Percentiles rank a stretch among this genome's conserved stretches.
phyloP scores from a whole-genome alignment of 2,797 vertebrate genomes.

The Prunella strophiata region DNA sequence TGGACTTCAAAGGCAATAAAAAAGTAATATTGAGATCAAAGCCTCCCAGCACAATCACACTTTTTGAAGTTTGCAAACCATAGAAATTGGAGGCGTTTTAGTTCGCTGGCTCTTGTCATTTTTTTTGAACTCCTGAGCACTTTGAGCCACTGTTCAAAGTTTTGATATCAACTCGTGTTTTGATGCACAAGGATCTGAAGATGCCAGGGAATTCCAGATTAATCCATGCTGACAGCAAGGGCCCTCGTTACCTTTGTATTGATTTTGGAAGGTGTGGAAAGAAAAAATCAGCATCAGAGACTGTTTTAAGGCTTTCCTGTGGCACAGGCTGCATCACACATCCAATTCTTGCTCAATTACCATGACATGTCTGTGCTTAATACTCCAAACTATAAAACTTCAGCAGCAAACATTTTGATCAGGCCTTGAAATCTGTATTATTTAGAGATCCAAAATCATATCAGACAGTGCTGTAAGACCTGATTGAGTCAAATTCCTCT shows the following conservation, averaged over 20 bases:
- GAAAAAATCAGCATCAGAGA: neutral
- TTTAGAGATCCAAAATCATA: neutral
- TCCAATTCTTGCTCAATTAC: neutral
- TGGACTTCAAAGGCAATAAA: slow-evolving; percentile 22
- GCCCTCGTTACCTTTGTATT: neutral
- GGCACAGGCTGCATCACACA: neutral
- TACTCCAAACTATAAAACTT: neutral
- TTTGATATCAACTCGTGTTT: neutral
- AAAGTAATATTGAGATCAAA: slow-evolving; percentile 16
- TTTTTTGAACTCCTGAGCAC: neutral
- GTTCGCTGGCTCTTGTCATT: neutral
- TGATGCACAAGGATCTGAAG: slow-evolving; percentile 9
- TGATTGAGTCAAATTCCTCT: neutral
- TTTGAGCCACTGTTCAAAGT: neutral
- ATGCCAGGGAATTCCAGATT: neutral
- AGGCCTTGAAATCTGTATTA: neutral
- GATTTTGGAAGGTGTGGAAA: neutral
- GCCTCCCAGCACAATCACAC: neutral
- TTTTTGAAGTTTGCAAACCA: slow-evolving; percentile 29
- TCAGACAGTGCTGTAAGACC: neutral
- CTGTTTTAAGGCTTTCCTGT: neutral
- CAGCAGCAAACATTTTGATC: neutral
- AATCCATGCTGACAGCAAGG: neutral
- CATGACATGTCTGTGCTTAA: neutral
- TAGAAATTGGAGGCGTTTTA: neutral